Conservation (phyloP, 2,113 vertebrate species). For the Amphiprion percula region DNA sequence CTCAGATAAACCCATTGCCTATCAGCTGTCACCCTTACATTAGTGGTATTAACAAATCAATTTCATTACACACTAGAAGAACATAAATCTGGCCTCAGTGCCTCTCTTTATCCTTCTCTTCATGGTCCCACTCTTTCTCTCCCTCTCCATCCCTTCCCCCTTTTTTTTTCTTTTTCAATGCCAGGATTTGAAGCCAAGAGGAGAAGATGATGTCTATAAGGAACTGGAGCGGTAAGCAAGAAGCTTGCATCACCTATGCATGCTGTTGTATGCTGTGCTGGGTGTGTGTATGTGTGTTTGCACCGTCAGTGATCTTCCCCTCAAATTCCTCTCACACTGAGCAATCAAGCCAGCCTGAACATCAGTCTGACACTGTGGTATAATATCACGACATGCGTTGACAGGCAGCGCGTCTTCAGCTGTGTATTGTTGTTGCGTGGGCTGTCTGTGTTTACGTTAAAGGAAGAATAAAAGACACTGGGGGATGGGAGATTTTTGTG, state of each 20-base stretch:
- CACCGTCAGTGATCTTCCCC: constrained; percentile 60
- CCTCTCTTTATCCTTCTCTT: constrained; percentile 50
- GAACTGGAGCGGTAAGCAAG: constrained; percentile 83
- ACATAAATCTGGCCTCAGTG: constrained; percentile 67
- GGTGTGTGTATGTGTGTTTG: constrained; percentile 35
- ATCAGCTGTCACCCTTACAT: constrained; percentile 72
- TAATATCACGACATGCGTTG: constrained; percentile 60
- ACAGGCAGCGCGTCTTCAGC: constrained; percentile 65
- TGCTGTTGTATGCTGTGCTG: constrained; percentile 30
- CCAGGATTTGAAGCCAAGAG: constrained; percentile 85
- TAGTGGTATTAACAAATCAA: constrained; percentile 81
- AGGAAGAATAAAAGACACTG: constrained; percentile 64
- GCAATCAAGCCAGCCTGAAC: constrained; percentile 65
- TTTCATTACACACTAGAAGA: constrained; percentile 64
- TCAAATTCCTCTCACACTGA: constrained; percentile 61
- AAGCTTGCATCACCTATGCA: constrained; percentile 60
- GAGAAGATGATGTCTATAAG: constrained; percentile 82
- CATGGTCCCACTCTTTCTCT: constrained; percentile 33
- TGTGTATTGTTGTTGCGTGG: constrained; percentile 66
- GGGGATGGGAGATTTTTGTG: constrained; percentile 46
- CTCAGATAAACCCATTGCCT: constrained; percentile 58
- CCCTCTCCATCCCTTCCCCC: constrained; percentile 17
- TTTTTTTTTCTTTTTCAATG: constrained; percentile 40
- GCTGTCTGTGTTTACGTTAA: constrained; percentile 68
- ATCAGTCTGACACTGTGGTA: constrained; percentile 71